Conservation (phyloP, 1,140 invertebrate species). For the Drosophila paulistorum region DNA sequence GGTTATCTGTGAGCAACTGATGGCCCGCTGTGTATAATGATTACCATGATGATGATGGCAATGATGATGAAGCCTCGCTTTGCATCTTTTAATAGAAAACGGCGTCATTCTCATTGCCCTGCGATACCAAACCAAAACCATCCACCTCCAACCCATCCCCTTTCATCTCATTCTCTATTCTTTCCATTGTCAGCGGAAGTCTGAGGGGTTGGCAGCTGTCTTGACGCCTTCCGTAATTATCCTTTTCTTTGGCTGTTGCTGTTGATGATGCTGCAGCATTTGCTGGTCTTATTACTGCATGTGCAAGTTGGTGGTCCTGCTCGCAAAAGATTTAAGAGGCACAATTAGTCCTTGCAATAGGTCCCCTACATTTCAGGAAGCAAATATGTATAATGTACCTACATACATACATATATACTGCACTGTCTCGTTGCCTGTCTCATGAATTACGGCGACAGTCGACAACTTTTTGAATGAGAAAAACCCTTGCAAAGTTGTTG, state of each 20-base stretch:
- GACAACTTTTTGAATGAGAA: background rate
- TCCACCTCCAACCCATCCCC: background rate
- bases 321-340: constrained; percentile 16
- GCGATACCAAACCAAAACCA: background rate
- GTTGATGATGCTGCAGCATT: background rate
- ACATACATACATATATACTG: no score
- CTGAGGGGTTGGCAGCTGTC: constrained; percentile 12
- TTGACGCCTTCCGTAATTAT: constrained; percentile 23
- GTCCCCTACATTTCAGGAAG: constrained; percentile 14
- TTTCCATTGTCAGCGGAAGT: constrained; percentile 11
- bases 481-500: constrained; percentile 5
- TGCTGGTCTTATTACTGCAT: constrained; percentile 4
- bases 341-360: constrained; percentile 18
- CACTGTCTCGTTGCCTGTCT: background rate
- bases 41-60: background rate
- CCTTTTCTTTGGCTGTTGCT: constrained; percentile 12
- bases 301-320: constrained; percentile 6
- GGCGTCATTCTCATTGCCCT: constrained; percentile 2
- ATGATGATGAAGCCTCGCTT: constrained; percentile 8
- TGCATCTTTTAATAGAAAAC: constrained; percentile 19
- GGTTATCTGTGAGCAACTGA: constrained; percentile 22
- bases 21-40: constrained; percentile 10
- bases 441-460: background rate
- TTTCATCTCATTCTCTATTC: no score
- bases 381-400: no score